Base-by-base conservation (phyloP, 1,140 invertebrate species). In the Cephus cinctus region DNA sequence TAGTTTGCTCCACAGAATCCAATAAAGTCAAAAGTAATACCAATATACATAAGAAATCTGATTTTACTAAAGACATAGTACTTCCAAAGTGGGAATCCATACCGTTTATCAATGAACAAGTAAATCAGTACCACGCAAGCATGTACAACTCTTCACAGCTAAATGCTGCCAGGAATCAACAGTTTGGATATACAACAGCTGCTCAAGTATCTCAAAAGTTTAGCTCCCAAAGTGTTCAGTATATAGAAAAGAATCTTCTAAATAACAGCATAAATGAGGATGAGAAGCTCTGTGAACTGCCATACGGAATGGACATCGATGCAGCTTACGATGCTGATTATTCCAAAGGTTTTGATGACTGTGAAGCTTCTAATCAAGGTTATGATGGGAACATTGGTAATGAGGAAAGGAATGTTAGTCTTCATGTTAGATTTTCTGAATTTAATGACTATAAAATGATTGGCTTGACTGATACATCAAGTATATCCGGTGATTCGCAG, bases 351-450 rank as follows among this genome's bases (percentile, higher is more conserved):
- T n/a, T n/a, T n/a, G n/a, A n/a, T n/a, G n/a, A n/a, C n/a, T n/a
- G n/a, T n/a, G n/a, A n/a, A n/a, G n/a, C n/a, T n/a, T n/a, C n/a
- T n/a, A n/a, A n/a, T n/a, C n/a, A n/a, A 1, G n/a, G 20, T 15
- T 34, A 41, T 19, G 22, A 5, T 15, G 15, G 11, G 14, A 6
- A 4, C 21, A 20, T 15, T 41, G 11, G 14, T 40, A 35, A 47
- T 46, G 20, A 35, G 12, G 54, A 41, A 9, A 19, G 20, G 16
- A 47, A 59, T 19, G 47, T 42, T 6, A 72, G 65, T 49, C 45
- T 71, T 20, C 75, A 72, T 31, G 76, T 78, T 4, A 65, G 74
- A 61, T 78, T 77, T 51, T 56, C 73, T 11, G 75, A 77, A 46
- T 62, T 60, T 34, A 74, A 76, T 27, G 69, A 75, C 18, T 75